Base-by-base conservation (phyloP, 92 coral and sea anemone species). In the Zoanthus solanderi region DNA sequence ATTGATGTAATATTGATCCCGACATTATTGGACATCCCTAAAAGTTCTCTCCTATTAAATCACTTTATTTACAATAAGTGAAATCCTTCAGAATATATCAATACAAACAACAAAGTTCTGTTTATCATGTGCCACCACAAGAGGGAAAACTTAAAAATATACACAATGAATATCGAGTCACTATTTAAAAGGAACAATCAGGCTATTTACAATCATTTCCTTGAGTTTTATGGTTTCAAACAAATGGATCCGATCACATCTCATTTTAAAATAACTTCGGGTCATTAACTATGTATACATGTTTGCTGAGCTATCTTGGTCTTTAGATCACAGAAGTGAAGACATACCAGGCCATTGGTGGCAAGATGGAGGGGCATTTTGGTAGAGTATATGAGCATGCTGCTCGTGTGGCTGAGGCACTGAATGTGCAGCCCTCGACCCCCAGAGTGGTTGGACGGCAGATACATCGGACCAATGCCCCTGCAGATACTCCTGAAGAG, bases 401-500 rank as follows among this genome's bases (percentile, higher is more conserved):
- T 44, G 90, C 14, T 23, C 23, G 57, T 34, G 42, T 34, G 42
- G 42, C 42, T 34, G 42, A 67, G 72, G 71, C 83, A 60, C 10
- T 78, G 30, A 76, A 76, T 48, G 86, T 71, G 67, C 72, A 68
- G 72, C 83, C 88, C 75, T 60, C 78, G 85, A 68, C 65, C 71
- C 90, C 93, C 79, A 72, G 93, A 84, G 88, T 87, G 68, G 85
- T 88, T 30, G 89, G 84, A 74, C 75, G 89, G 79, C 90, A 90
- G 81, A 72, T 16, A 75, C 86, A 90, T 16, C 66, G 90, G 29
- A 87, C 37, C 75, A 84, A 88, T 88, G 87, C 92, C 31, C 90
- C 92, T 72, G 91, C 92, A 75, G 80, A 66, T 57, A 90, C 79
- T 77, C 90, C 89, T 71, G 78, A 88, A 81, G 56, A 84, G 72